A percentile compares a stretch with the other conserved stretches of the same genome.
phyloP scores from a whole-genome alignment of 1,140 invertebrate genomes.

The Zaprionus tsacasi region DNA sequence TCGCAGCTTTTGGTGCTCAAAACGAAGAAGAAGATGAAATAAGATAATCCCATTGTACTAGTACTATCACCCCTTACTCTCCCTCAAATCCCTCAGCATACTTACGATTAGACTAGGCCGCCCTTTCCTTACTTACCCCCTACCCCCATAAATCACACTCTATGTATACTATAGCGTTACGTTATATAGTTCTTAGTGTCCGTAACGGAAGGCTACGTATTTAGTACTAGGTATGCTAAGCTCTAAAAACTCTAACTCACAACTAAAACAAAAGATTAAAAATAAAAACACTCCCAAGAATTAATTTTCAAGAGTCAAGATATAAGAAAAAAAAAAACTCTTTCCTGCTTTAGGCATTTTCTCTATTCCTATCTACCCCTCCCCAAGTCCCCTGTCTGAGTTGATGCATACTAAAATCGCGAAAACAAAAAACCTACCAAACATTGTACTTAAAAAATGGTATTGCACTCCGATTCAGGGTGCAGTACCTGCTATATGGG shows the following conservation, averaged over 20 bases:
- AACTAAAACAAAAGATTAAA: conserved; percentile 55
- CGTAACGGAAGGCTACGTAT: conserved; percentile 48
- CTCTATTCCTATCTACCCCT: conserved; percentile 58
- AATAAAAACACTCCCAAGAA: conserved; percentile 32
- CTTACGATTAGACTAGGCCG: conserved; percentile 40
- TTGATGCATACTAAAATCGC: conserved; percentile 67
- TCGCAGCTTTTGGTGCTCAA: conserved; percentile 65
- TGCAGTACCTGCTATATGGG: conserved; percentile 83
- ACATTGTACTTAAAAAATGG: conserved; percentile 67
- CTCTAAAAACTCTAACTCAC: conserved; percentile 34
- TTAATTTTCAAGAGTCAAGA: conserved; percentile 31
- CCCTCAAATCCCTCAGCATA: conserved; percentile 24
- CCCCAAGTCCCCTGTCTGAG: conserved; percentile 25
- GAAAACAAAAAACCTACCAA: conserved; percentile 36
- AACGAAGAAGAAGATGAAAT: conserved; percentile 24
- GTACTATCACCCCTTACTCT: conserved; percentile 3
- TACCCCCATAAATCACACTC: conserved; percentile 20
- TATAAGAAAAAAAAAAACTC: conserved; percentile 7
- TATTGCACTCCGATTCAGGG: conserved; percentile 35
- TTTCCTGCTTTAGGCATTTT: conserved; percentile 52
- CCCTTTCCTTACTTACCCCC: conserved; percentile 8
- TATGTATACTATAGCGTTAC: conserved; percentile 73
- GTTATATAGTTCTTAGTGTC: conserved; percentile 75
- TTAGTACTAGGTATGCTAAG: conserved; percentile 57
- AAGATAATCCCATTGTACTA: conserved; percentile 39